Conservation (phyloP, 2,113 vertebrate genomes). For the Bucco capensis region DNA sequence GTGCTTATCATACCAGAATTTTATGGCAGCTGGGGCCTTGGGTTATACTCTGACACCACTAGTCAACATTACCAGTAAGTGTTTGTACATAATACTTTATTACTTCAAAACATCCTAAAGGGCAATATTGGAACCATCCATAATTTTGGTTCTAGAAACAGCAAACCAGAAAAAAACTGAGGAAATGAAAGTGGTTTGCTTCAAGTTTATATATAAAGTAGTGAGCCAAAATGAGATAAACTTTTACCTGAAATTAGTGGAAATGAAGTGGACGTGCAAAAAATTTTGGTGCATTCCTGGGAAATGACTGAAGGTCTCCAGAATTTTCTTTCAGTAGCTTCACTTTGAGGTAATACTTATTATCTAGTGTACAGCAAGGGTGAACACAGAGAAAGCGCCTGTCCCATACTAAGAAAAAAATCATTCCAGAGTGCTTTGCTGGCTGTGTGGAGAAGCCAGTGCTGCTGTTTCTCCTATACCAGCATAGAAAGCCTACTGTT, state of each 20-base stretch:
- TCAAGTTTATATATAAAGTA: background rate
- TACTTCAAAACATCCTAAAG: background rate
- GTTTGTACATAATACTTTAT: background rate
- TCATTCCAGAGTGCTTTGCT: background rate
- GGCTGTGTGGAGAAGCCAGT: background rate
- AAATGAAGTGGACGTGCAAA: background rate
- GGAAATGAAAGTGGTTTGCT: background rate
- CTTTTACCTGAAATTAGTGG: background rate
- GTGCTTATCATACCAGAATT: background rate
- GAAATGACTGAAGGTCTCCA: background rate
- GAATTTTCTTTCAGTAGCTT: background rate
- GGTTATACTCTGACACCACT: background rate
- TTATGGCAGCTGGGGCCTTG: background rate
- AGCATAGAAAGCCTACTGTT: background rate
- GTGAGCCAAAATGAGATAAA: background rate
- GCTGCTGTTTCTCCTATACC: background rate
- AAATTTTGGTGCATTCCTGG: background rate
- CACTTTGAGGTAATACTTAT: background rate
- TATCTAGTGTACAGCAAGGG: background rate
- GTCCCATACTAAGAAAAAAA: background rate
- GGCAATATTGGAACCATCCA: background rate
- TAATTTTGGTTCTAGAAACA: background rate
- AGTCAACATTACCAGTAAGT: background rate
- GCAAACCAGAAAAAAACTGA: background rate
- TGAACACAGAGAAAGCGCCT: too few species aligned